A percentile compares a stretch with the other conserved stretches of the same genome.
These are phyloP conservation scores for Brachypalpus laphriformis DNA, from an alignment of 2,888 invertebrate genomes.

Conservation along the genomic window DNA sequence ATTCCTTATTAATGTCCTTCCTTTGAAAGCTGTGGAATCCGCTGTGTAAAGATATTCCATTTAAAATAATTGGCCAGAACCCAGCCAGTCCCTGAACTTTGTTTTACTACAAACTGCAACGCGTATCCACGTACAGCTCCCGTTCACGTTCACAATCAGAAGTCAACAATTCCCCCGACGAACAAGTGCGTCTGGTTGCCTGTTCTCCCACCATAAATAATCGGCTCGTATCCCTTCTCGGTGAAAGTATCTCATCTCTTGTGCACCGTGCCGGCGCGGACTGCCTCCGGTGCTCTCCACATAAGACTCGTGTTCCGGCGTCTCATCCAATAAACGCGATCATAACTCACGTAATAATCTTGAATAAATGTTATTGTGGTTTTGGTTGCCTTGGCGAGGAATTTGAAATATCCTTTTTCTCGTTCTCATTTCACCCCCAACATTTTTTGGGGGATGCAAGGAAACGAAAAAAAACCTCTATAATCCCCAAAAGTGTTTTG, in stretches of 20 bases:
- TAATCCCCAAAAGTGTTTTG: slow-evolving; percentile 70
- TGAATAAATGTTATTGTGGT: slow-evolving; percentile 73
- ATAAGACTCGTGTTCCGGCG: slow-evolving; percentile 54
- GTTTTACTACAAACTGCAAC: slow-evolving; percentile 20
- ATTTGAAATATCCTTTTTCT: slow-evolving; percentile 54
- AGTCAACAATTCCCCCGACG: slow-evolving; percentile 47
- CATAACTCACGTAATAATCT: slow-evolving; percentile 76
- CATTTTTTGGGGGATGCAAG: neutral
- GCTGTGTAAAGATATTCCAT: slow-evolving; percentile 27
- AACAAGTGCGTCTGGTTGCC: slow-evolving; percentile 68
- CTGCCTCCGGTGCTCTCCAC: too few relatives aligned
- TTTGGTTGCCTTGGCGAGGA: slow-evolving; percentile 62
- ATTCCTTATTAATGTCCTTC: slow-evolving; percentile 3
- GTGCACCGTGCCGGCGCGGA: neutral
- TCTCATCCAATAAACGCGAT: slow-evolving; percentile 75
- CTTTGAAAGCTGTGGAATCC: neutral
- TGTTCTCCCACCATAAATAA: slow-evolving; percentile 70
- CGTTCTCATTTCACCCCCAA: neutral
- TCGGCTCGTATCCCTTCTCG: slow-evolving; percentile 45
- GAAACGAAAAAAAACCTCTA: slow-evolving; percentile 12
- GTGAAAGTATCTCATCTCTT: slow-evolving; percentile 19
- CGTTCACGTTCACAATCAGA: neutral
- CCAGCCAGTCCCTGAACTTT: neutral
- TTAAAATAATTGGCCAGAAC: slow-evolving; percentile 48
- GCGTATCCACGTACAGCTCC: slow-evolving; percentile 3